Base-by-base conservation (phyloP, 2,888 invertebrate genomes). In the Blera fallax region DNA sequence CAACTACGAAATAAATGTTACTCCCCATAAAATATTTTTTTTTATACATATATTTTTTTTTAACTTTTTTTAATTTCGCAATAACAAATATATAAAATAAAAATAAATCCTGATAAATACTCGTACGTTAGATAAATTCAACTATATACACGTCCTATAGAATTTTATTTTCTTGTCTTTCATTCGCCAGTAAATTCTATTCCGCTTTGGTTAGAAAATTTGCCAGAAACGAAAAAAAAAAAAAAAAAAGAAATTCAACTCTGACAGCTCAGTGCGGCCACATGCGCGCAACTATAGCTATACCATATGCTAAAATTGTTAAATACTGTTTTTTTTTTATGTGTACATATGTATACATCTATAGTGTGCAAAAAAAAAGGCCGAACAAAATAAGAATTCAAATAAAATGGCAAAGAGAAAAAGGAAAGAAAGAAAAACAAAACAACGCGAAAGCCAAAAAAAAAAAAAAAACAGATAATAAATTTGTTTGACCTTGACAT, bases 401-500 rank as follows among this genome's bases (percentile, higher is more conserved):
- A 72, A 73, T 37, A 62, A 58, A 52, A 58, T 58, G 58, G 58
- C 58, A 24, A n/a, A 73, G 34, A 72, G 32, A n/a, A 16, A 48
- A 50, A 56, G 43, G 6, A 3, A 56, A 48, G n/a, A 60, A 58
- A 48, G 11, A 72, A 60, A 11, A n/a, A 67, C 11, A 48, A 72
- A 29, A 14, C 32, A 37, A 64, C 32, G 14, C 62, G 60, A 65
- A 58, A 56, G 37, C 4, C 58, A 29, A 40, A 67, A 37, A 34
- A 48, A 43, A 64, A 40, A 27, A n/a, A 14, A 65, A 32, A 60
- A 67, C 37, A 85, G 73, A 87, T 82, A 87, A 78, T 87, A 87
- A 87, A 87, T 87, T 87, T 78, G 73, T 87, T 87, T 87, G 87
- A 87, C 87, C 87, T 87, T 87, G 87, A 87, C 87, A 87, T 82